Evolutionary conservation across 1,140 invertebrate species (phyloP), one percentile per base, ranked within the genome.

Genomic region (Saccostrea echinata): DNA sequence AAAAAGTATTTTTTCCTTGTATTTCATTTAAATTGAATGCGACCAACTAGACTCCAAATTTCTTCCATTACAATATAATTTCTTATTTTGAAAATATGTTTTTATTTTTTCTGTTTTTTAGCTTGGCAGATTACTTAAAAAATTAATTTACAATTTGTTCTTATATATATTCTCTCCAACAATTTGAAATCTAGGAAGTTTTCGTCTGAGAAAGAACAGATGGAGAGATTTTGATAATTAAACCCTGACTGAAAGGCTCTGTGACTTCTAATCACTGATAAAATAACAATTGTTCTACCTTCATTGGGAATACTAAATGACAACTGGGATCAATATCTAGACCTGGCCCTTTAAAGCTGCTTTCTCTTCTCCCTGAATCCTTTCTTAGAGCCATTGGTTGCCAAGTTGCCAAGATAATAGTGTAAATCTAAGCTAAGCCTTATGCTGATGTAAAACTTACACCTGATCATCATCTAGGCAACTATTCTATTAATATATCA

Each of bases 371-470:
- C 11, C 8, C 68, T 76, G 16, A 30, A 16, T 76, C 68, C 68
- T 30, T 30, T 76, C 9, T 76, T 76, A 16, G 24, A 76, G 24
- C 27, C 24, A 76, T 27, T 76, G 68, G 68, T 76, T 76, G 68
- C 33, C 68, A 76, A 76, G 68, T 76, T 33, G 27, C 68, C 12
- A 76, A 76, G 68, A 76, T 76, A 76, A 76, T 12, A 76, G 6
- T 43, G 68, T 6, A 76, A 76, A 76, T 16, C 68, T 76, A 76
- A 16, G 30, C 27, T 30, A 33, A 76, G 11, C 13, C 2, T 13
- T 30, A 33, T 30, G 68, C 68, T 76, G 27, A 16, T 33, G 27
- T 30, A 76, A 76, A 76, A 27, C 68, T 76, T 76, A 13, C 68
- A 76, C 68, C 68, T 76, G 68, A 8, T 30, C 27, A 76, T 30